These are phyloP conservation scores for Cremastinae sp. DNA, from an alignment of 2,888 invertebrate genomes.

Conservation along the genomic window DNA sequence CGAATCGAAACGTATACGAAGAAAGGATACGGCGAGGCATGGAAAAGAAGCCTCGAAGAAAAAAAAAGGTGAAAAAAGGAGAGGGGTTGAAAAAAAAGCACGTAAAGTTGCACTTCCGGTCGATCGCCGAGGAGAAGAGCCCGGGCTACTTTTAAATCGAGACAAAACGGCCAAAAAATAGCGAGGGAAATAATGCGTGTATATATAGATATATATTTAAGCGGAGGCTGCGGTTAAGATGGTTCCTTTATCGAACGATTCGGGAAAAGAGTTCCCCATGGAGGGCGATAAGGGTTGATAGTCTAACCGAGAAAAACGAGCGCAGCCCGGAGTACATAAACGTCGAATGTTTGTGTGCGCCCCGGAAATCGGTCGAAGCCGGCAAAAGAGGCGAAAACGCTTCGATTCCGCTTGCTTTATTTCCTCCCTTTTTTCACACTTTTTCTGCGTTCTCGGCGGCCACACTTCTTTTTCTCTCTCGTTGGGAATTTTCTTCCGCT, in stretches of 20 bases:
- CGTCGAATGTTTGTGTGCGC: conserved; percentile 35
- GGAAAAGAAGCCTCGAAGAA: conserved; percentile 18
- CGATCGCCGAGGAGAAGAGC: conserved; percentile 64
- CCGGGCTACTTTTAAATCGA: conserved; percentile 71
- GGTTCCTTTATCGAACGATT: conserved; percentile 77
- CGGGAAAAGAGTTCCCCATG: conserved; percentile 75
- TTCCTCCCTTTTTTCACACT: conserved; percentile 31
- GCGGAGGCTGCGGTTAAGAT: conserved; percentile 64
- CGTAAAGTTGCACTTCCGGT: conserved; percentile 54
- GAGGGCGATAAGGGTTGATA: conserved; percentile 74
- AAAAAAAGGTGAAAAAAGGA: no score
- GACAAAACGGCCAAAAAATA: conserved; percentile 59
- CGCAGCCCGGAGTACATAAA: conserved; percentile 16
- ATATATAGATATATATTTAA: conserved; percentile 57
- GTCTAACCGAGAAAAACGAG: conserved; percentile 65
- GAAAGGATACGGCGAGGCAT: conserved; percentile 37
- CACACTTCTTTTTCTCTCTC: conserved; percentile 36
- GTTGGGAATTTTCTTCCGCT: conserved; percentile 18
- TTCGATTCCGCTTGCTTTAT: conserved; percentile 56
- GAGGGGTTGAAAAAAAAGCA: conserved; percentile 12
- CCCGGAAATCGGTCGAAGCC: conserved; percentile 21
- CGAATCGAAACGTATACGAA: conserved; percentile 20
- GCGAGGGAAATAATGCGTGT: neutral
- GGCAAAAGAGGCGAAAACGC: conserved; percentile 22
- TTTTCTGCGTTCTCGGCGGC: conserved; percentile 25